phyloP scores from a whole-genome alignment of 2,888 invertebrate genomes.

The Mesorhabditis belari region DNA sequence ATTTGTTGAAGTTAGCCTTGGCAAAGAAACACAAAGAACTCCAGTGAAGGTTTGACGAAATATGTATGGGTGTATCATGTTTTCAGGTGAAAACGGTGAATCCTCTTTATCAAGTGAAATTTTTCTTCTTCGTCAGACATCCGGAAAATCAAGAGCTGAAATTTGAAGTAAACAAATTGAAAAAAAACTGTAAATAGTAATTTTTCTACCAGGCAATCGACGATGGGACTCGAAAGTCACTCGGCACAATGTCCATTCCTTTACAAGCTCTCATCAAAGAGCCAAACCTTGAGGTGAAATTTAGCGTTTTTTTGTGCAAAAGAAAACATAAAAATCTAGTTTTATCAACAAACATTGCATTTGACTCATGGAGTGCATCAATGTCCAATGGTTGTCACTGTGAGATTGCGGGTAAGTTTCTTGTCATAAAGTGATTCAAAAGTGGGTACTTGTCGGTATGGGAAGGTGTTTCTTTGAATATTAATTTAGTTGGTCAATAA shows the following conservation, averaged over 20 bases:
- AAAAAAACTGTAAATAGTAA: too few species aligned
- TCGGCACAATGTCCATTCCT: constrained; percentile 43
- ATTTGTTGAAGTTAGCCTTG: constrained; percentile 72
- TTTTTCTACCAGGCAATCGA: constrained; percentile 42
- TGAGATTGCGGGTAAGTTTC: constrained; percentile 38
- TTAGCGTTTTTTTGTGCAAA: too few species aligned
- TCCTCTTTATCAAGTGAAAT: constrained; percentile 90
- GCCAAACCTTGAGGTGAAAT: constrained; percentile 47
- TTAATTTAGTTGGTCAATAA: too few species aligned
- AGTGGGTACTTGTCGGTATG: too few species aligned
- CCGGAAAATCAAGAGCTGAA: constrained; percentile 80
- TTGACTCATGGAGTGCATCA: constrained; percentile 48
- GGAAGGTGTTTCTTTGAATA: too few species aligned
- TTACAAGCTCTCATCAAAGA: constrained; percentile 41
- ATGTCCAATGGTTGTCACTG: constrained; percentile 46
- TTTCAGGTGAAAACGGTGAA: constrained; percentile 66
- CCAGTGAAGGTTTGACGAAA: constrained; percentile 34
- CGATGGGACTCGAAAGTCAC: constrained; percentile 37
- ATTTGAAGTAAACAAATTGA: constrained; percentile 62
- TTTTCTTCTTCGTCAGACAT: constrained; percentile 83
- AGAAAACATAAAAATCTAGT: too few species aligned
- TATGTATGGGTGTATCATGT: too few species aligned
- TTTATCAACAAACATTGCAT: constrained; percentile 45
- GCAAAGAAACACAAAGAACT: constrained; percentile 63
- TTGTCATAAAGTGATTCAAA: too few species aligned